Evolutionary conservation across 1,140 invertebrate species (phyloP), one percentile per base, ranked within the genome.

Genomic region (Magallana angulata): DNA sequence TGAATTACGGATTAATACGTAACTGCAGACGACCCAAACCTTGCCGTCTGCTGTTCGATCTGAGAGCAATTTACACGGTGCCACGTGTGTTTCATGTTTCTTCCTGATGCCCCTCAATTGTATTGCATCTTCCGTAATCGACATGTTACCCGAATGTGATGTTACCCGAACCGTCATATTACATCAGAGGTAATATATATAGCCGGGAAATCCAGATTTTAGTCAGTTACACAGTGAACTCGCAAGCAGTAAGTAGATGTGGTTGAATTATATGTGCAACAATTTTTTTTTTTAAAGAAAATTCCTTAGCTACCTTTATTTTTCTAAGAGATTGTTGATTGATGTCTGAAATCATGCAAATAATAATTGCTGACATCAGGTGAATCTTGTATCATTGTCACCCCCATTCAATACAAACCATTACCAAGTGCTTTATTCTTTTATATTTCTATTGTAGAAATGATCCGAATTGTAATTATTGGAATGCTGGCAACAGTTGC

Each of bases 401-500:
- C 36, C 36, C 36, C 36, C 36, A 48, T 5, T 48, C 24, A 24
- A 48, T 48, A 48, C 36, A 48, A 48, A 48, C 36, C 2, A 48
- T 48, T 48, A 48, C 36, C 36, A 48, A 48, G 5, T 48, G 36
- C 5, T 48, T 48, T 48, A 48, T 71, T 85, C 9, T 18, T 11
- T 64, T 18, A 64, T 9, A 11, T 56, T 36, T 81, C 14, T 76
- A 18, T 82, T 82, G 14, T 56, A 57, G 56, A 82, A 58, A 82
- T 82, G 81, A 57, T 82, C 14, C 48, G 81, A 30, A 82, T 82
- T 82, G 16, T 82, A 57, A 57, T 82, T 24, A 57, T 82, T 58
- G 81, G 81, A 58, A 14, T 82, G 48, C 11, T 82, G 81, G 81
- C 81, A 57, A 58, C 81, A 11, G 81, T 82, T 58, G 81, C 81